Base-by-base conservation (phyloP, 2,797 vertebrate genomes). In the Myotis planiceps region DNA sequence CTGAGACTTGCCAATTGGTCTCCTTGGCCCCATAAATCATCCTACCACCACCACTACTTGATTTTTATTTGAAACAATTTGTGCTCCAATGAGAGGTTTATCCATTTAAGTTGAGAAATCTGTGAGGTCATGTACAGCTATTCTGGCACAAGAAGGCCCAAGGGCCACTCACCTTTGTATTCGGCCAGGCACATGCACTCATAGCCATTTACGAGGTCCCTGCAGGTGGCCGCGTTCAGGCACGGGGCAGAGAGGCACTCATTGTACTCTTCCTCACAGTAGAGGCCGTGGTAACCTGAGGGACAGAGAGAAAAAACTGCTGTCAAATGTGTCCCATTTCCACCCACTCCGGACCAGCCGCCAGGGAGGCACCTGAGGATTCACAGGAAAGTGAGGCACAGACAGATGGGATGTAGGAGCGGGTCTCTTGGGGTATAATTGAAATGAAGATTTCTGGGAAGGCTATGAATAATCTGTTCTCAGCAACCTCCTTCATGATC, bases 231-330 rank as follows among this genome's bases (percentile, higher is more conserved):
- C 1, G 99, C 99, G 0, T 99, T 99, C 98, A 99, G 99, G 98
- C 99, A 99, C 21, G 99, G 99, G 0, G 99, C 98, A 0, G 99
- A 99, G 93, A 99, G 98, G 97, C 99, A 99, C 97, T 99, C 99
- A 0, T 99, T 99, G 96, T 99, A 99, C 75, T 99, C 99, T 96
- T 99, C 99, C 93, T 99, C 99, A 92, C 99, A 99, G 97, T 99
- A 99, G 97, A 99, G 98, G 37, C 99, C 99, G 0, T 99, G 99
- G 98, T 99, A 99, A 94, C 99, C 99, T 99, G 95, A 37, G 97
- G 78, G 23, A 94, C 90, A 96, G 90, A 72, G 90, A 60, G 75
- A 92, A 90, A 97, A 94, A 55, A 4, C 14, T 74, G 16, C 16
- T 5, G 16, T 94, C 51, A 97, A 92, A 65, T 8, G 9, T 9